Conservation (phyloP, 92 coral and sea anemone genomes). For the Isaurus tuberculatus region DNA sequence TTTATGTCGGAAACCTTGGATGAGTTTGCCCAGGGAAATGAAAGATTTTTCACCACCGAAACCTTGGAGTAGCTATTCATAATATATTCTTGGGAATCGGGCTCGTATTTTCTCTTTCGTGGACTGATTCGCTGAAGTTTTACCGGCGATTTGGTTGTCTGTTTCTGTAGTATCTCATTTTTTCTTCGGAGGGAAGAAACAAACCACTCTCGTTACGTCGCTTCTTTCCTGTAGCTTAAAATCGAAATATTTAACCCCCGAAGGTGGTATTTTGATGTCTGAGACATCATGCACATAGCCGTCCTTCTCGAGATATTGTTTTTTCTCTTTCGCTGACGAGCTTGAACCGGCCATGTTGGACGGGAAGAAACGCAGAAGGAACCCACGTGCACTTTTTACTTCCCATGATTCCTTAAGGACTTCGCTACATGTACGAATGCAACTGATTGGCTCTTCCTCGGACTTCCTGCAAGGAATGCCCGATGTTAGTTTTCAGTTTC, state of each 20-base stretch:
- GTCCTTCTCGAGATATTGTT: neutral
- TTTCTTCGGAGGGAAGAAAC: constrained; percentile 11
- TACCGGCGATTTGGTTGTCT: constrained; percentile 16
- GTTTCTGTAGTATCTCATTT: constrained; percentile 11
- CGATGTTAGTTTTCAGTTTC: neutral
- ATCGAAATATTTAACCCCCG: constrained; percentile 16
- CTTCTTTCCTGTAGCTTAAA: constrained; percentile 19
- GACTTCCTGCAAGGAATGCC: neutral
- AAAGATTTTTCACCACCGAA: neutral
- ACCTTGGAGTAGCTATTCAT: constrained; percentile 21
- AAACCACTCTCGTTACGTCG: constrained; percentile 13
- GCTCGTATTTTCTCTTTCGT: constrained; percentile 15
- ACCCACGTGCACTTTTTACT: neutral
- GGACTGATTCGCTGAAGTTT: constrained; percentile 24
- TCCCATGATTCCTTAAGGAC: constrained; percentile 6
- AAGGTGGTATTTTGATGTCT: constrained; percentile 21
- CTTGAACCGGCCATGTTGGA: neutral
- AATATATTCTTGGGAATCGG: neutral
- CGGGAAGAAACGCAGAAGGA: neutral
- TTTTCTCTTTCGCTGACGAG: neutral
- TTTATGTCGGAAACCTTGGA: constrained; percentile 9
- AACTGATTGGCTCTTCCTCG: neutral
- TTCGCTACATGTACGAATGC: neutral
- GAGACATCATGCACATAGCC: constrained; percentile 8
- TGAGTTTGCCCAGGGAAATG: constrained; percentile 1